These are phyloP conservation scores for Agrotis exclamationis DNA, from an alignment of 2,888 invertebrate species.

Conservation along the genomic window DNA sequence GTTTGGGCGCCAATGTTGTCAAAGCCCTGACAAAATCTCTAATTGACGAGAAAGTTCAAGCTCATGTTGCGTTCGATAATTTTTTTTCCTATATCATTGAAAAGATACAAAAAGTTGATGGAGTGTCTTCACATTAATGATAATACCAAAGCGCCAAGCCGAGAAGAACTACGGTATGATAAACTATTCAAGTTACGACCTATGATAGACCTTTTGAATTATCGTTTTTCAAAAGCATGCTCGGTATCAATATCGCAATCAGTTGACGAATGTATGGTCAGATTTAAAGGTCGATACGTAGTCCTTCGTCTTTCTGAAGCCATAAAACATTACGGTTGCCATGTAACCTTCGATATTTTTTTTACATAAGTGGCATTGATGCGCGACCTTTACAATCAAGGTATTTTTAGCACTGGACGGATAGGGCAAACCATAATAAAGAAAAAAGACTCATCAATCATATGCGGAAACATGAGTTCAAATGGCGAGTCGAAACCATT, in stretches of 20 bases:
- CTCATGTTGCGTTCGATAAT: too few relatives aligned
- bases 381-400: conserved; percentile 12
- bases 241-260: conserved; percentile 5
- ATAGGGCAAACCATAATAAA: conserved; percentile 11
- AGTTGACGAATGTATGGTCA: not conserved
- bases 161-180: conserved; percentile 16
- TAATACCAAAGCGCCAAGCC: conserved; percentile 3
- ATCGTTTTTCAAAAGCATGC: conserved; percentile 11
- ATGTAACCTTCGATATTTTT: too few relatives aligned
- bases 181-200: conserved; percentile 32
- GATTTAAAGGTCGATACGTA: too few relatives aligned
- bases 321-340: too few relatives aligned
- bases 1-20: too few relatives aligned
- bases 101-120: conserved; percentile 29
- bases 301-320: too few relatives aligned
- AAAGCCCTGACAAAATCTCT: too few relatives aligned
- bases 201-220: conserved; percentile 25
- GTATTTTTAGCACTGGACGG: conserved; percentile 17
- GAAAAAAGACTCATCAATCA: too few relatives aligned
- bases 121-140: conserved; percentile 31
- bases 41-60: too few relatives aligned
- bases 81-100: conserved; percentile 28
- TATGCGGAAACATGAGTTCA: not conserved
- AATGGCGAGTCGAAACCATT: conserved; percentile 11
- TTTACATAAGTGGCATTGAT: conserved; percentile 21